Conservation (phyloP, 2,888 invertebrate genomes). For the Dendrolimus houi region DNA sequence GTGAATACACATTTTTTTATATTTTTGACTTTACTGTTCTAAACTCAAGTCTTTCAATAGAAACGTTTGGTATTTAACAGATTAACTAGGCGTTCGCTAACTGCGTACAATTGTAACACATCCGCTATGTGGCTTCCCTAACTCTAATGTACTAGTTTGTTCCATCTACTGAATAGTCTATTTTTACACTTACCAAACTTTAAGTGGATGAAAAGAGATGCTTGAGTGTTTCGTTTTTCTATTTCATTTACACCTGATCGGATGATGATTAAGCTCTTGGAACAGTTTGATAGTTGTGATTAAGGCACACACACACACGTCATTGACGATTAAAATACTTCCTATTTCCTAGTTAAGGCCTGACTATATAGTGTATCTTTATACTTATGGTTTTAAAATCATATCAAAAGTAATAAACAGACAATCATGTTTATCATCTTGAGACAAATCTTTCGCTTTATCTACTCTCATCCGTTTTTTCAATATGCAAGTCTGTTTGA, state of each 20-base stretch:
- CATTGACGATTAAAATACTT: too few relatives aligned
- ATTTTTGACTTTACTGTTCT: too few relatives aligned
- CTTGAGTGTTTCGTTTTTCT: constrained; percentile 26
- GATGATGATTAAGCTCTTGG: constrained; percentile 29
- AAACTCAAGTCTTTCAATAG: too few relatives aligned
- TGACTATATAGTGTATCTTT: too few relatives aligned
- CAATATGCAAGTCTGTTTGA: too few relatives aligned
- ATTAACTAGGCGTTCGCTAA: background rate
- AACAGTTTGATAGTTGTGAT: constrained; percentile 28
- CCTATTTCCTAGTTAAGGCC: too few relatives aligned
- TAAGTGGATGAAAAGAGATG: constrained; percentile 8
- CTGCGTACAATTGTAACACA: background rate
- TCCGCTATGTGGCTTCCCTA: background rate
- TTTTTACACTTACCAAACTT: constrained; percentile 2
- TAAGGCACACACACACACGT: constrained; percentile 20
- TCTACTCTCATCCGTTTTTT: too few relatives aligned
- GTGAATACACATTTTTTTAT: too few relatives aligned
- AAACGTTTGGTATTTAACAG: background rate
- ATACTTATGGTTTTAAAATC: too few relatives aligned
- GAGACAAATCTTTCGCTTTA: too few relatives aligned
- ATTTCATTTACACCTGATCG: constrained; percentile 31
- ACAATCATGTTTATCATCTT: too few relatives aligned
- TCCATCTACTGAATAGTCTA: background rate
- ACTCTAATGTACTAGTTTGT: background rate
- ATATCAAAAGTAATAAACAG: too few relatives aligned